Evolutionary conservation across 2,797 vertebrate species (phyloP), one percentile per base, ranked within the genome.

Genomic region (Taeniopygia guttata): DNA sequence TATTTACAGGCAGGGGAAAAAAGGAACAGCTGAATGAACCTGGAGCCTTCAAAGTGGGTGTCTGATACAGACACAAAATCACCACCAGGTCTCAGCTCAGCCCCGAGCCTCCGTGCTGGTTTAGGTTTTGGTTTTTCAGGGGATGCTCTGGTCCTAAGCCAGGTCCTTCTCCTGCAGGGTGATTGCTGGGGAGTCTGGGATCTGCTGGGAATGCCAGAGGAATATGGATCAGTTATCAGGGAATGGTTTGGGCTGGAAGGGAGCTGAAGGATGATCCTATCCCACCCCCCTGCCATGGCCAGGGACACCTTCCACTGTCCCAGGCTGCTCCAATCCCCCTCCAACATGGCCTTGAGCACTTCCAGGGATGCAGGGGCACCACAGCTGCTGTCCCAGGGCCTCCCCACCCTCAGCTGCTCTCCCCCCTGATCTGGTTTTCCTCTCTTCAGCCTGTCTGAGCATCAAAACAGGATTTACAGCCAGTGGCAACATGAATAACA

Each of bases 81-180:
- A 29, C 0, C 3, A 2, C 1, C 42, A 3, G 67, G 32, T 10
- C 45, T 27, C 7, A 5, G 36, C 1, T 27, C 38, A n/a, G 34
- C 26, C 55, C 72, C 6, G 66, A 72, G 58, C 60, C 58, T 26
- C 34, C 5, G 13, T 8, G 52, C 21, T 15, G 59, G 1, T 46
- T 40, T 12, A 1, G 58, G 63, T 27, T 60, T 92, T 4, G 1
- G 22, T 69, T 75, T 48, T 49, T 46, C 40, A 34, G 70, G 36
- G 59, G 10, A 4, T 16, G 46, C 8, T 13, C 32, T 58, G 86
- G 46, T 56, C 80, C 70, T 40, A 5, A 13, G 30, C 2, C 46
- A 34, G 36, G 9, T 52, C 76, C 48, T 77, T 59, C 22, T 46
- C 70, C 59, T 85, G 36, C 70, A 42, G 74, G 5, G 11, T 13